Conservation (phyloP, 2,888 invertebrate genomes). For the Stegana nigrithorax region DNA sequence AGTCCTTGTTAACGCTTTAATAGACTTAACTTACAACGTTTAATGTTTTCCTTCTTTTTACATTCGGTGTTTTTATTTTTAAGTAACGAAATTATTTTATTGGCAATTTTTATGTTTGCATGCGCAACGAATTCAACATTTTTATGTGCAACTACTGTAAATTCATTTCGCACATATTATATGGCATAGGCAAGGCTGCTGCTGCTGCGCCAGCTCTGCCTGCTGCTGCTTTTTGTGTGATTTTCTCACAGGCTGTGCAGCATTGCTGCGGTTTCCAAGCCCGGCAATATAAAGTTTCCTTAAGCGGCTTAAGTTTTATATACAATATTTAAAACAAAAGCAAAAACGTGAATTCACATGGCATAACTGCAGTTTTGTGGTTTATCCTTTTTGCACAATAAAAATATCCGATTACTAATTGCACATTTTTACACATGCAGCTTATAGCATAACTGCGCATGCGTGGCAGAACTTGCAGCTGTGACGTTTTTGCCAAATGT, state of each 20-base stretch:
- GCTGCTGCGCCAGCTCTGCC: too few relatives aligned
- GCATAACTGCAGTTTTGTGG: slow-evolving; percentile 50
- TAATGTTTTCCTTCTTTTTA: slow-evolving; percentile 23
- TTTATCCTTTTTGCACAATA: slow-evolving; percentile 67
- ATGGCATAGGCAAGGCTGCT: too few relatives aligned
- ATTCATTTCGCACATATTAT: slow-evolving; percentile 29
- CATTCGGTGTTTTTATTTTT: slow-evolving; percentile 21
- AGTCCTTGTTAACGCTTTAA: slow-evolving; percentile 67
- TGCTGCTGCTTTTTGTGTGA: slow-evolving; percentile 31
- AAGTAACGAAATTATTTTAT: slow-evolving; percentile 31
- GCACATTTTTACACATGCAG: slow-evolving; percentile 43
- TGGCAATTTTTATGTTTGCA: too few relatives aligned
- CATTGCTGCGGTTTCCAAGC: slow-evolving; percentile 32
- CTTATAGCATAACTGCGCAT: neutral
- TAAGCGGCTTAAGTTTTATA: slow-evolving; percentile 25
- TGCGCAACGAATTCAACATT: slow-evolving; percentile 61
- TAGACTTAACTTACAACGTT: slow-evolving; percentile 30
- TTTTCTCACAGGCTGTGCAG: slow-evolving; percentile 26
- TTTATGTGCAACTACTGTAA: slow-evolving; percentile 44
- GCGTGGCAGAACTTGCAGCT: neutral
- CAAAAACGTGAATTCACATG: too few relatives aligned
- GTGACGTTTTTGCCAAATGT: neutral
- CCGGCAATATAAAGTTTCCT: slow-evolving; percentile 25
- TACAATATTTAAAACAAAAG: slow-evolving; percentile 6
- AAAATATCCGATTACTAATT: slow-evolving; percentile 67